Evolutionary conservation across 2,888 invertebrate genomes (phyloP), one percentile per base, ranked within the genome.

Genomic region (Dyspetes luteomarginatus): DNA sequence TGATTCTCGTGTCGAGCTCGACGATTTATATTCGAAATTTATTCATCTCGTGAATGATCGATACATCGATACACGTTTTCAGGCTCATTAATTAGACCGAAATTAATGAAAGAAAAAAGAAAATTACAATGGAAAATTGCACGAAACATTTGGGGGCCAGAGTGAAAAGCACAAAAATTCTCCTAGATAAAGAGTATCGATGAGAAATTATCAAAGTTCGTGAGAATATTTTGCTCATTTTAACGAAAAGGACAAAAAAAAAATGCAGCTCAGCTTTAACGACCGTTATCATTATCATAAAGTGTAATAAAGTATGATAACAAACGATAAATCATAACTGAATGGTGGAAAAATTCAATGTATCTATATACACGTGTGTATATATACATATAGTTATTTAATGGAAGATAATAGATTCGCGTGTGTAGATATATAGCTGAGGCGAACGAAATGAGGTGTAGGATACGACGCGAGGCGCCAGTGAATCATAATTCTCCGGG

Each of bases 401-500:
- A 56, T 12, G 28, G 43, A 17, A 55, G 28, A 30, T 74, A 43
- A 74, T 43, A 72, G 72, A 72, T 64, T 74, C 9, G 64, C 43
- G 62, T 48, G n/a, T n/a, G 24, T 50, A 52, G 41, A 43, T 55
- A 30, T 55, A 60, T 71, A 52, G 71, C 58, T 71, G 22, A 22
- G 43, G 62, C 9, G 41, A 50, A 56, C 48, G 48, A 77, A 77
- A 81, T 77, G 81, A 81, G 81, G 77, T 81, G 77, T 64, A 50
- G 41, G 73, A 65, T 68, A 62, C 55, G 45, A 65, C 72, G 60
- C 64, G 73, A 50, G 77, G 81, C 81, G 81, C 76, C 73, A 73
- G 81, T 81, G 81, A 81, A 81, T 77, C 68, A 81, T 69, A 77
- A 73, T 73, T 77, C 68, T 26, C 41, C 36, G 56, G 50, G 68